Conservation (phyloP, 2,888 invertebrate species). For the Stictocephala bisonia region DNA sequence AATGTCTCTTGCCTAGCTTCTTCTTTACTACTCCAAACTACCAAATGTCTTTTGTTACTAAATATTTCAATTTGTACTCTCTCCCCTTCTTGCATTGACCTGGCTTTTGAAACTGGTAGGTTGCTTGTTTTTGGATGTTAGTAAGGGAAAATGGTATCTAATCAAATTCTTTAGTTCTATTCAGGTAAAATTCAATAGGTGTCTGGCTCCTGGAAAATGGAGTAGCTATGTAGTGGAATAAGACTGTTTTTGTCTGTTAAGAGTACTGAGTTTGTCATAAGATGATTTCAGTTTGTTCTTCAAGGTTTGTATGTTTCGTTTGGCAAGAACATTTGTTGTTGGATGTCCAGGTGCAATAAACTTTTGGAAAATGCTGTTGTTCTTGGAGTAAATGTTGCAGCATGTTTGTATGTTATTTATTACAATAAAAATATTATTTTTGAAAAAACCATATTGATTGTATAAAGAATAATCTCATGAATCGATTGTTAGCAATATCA, state of each 20-base stretch:
- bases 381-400: no score
- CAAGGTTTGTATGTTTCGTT: conserved; percentile 51
- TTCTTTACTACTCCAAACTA: background rate
- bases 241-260: conserved; percentile 20
- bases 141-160: conserved; percentile 45
- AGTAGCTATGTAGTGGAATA: conserved; percentile 50
- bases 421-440: no score
- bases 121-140: background rate
- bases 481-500: no score
- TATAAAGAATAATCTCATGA: no score
- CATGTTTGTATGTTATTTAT: no score
- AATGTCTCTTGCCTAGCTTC: background rate
- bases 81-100: conserved; percentile 37
- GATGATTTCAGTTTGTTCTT: conserved; percentile 38
- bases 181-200: conserved; percentile 50
- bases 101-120: background rate
- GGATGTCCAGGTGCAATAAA: conserved; percentile 51
- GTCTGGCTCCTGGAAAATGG: conserved; percentile 47
- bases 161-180: conserved; percentile 35
- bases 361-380: conserved; percentile 45
- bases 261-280: background rate
- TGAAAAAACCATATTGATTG: no score
- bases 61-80: conserved; percentile 35
- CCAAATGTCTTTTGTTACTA: background rate
- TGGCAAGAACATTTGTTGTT: conserved; percentile 51